These are phyloP conservation scores for Drosophila putrida DNA, from an alignment of 2,888 invertebrate genomes.

Conservation along the genomic window DNA sequence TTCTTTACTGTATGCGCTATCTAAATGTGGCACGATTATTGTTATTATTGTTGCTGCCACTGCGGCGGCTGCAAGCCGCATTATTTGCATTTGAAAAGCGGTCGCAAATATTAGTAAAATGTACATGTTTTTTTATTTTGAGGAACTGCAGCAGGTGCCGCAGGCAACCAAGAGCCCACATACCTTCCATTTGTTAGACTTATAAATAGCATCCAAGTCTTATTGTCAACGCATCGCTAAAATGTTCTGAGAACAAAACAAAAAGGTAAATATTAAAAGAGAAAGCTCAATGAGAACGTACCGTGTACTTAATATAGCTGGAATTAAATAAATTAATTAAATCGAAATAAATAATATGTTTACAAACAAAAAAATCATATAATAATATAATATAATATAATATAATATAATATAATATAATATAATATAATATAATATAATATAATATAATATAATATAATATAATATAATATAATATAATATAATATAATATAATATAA, in stretches of 20 bases:
- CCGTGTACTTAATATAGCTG: neutral
- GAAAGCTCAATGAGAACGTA: neutral
- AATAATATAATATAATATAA: too few species aligned
- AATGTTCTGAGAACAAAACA: conserved; percentile 55
- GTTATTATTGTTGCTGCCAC: conserved; percentile 69
- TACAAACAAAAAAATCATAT: too few species aligned
- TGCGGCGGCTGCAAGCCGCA: conserved; percentile 36
- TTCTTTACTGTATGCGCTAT: conserved; percentile 55
- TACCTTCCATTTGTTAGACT: conserved; percentile 48
- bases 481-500: too few species aligned
- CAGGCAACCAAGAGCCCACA: conserved; percentile 48
- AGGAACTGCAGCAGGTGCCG: conserved; percentile 20
- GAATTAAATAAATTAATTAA: too few species aligned
- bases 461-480: too few species aligned
- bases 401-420: too few species aligned
- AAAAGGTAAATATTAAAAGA: neutral
- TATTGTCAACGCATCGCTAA: conserved; percentile 63
- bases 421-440: too few species aligned
- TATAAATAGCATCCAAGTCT: conserved; percentile 72
- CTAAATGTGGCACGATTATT: conserved; percentile 83
- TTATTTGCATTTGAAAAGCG: conserved; percentile 69
- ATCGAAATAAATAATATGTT: too few species aligned
- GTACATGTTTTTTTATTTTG: conserved; percentile 24
- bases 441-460: too few species aligned
- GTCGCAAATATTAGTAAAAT: conserved; percentile 28